phyloP scores from a whole-genome alignment of 1,140 invertebrate species.

The Drosophila melanica region DNA sequence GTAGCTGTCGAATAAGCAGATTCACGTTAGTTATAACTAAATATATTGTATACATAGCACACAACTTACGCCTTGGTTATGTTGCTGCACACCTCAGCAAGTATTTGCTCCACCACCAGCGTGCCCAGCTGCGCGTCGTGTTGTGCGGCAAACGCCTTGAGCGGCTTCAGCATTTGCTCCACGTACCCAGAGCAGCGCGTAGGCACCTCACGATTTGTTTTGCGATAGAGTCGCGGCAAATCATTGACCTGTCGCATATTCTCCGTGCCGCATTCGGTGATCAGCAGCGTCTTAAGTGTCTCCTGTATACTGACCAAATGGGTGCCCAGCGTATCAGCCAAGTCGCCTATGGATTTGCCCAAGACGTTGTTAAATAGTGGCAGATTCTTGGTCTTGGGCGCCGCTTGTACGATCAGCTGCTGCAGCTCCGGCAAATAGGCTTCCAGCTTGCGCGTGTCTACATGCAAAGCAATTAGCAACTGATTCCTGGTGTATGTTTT shows the following conservation, averaged over 20 bases:
- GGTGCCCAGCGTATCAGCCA: slow-evolving; percentile 41
- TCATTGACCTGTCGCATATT: slow-evolving; percentile 89
- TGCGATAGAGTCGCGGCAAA: slow-evolving; percentile 95
- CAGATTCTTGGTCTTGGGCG: slow-evolving; percentile 41
- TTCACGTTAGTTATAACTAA: neutral
- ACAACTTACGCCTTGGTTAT: slow-evolving; percentile 88
- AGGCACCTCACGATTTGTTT: slow-evolving; percentile 95
- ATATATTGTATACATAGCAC: neutral
- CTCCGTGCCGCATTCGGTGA: slow-evolving; percentile 69
- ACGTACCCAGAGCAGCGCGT: slow-evolving; percentile 92
- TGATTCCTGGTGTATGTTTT: slow-evolving; percentile 47
- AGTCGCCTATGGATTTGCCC: slow-evolving; percentile 56
- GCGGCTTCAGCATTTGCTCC: slow-evolving; percentile 87
- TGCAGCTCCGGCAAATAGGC: slow-evolving; percentile 55
- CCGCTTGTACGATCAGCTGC: slow-evolving; percentile 41
- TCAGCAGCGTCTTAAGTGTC: slow-evolving; percentile 63
- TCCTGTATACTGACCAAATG: slow-evolving; percentile 59
- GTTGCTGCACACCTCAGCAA: slow-evolving; percentile 86
- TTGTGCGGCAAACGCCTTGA: slow-evolving; percentile 87
- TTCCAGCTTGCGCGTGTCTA: slow-evolving; percentile 66
- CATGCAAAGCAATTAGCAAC: slow-evolving; percentile 65
- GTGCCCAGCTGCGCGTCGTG: slow-evolving; percentile 85
- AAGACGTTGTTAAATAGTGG: slow-evolving; percentile 56
- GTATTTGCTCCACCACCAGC: slow-evolving; percentile 84
- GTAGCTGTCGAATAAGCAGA: slow-evolving; percentile 87